Base-by-base conservation (phyloP, 2,888 invertebrate species). In the Pyrrhia umbra region DNA sequence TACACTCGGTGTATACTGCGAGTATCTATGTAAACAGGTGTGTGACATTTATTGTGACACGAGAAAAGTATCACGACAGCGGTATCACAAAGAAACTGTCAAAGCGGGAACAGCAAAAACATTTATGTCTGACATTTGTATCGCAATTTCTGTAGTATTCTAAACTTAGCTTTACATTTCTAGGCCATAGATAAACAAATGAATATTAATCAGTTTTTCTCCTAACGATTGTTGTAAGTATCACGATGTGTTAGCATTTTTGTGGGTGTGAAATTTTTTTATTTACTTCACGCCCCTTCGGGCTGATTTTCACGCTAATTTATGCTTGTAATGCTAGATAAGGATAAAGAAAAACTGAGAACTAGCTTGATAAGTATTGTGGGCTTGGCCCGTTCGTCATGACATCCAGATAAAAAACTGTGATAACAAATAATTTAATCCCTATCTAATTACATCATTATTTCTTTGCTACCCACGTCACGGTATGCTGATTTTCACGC, bases 401-500 rank as follows among this genome's bases (percentile, higher is more conserved):
- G 23, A 43, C 62, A 49, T 42, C 23, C 18, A 30, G 47, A 67
- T 68, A 67, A 68, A 68, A 64, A 39, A 20, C 1, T 15, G 2
- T 27, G 62, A 68, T 62, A 67, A 25, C 3, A 3, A 39, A 49
- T 16, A 63, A 50, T 65, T 58, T 50, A 71, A 59, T 40, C 49
- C 39, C 9, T 67, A 61, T 49, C 54, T 51, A 51, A 47, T 72
- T 66, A 66, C 45, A 64, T 66, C 60, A 66, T 39, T 40, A 21
- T 54, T 42, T 55, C 55, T 60, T 65, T 45, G 42, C 46, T 46
- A 40, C 30, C 18, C 67, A 73, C 68, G 62, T 62, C 58, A 55
- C 34, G 18, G 34, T 46, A 20, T 58, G 74, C 68, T 74, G 74
- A 74, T 63, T 68, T 63, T 21, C 71, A 72, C 64, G 46, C 63